Percentiles rank a stretch among this genome's conserved stretches.
These are phyloP conservation scores for Argyrosomus regius DNA, from an alignment of 2,797 vertebrate species.

Conservation along the genomic window DNA sequence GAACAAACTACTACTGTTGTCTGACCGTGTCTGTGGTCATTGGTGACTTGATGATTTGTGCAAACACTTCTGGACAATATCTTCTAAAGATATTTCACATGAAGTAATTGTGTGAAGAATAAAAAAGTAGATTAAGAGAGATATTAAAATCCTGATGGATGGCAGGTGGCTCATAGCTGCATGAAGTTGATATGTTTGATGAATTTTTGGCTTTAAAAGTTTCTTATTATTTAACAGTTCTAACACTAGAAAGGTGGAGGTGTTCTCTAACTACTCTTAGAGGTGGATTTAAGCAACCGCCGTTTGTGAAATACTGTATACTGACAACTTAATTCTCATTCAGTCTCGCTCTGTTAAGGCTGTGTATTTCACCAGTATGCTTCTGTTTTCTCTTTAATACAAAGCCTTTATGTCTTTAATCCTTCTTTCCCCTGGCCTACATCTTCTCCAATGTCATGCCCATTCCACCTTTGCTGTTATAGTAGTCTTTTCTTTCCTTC, in stretches of 20 bases:
- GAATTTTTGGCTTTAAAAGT: background rate
- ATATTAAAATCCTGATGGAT: background rate
- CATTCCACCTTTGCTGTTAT: constrained; percentile 8
- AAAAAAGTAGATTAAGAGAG: background rate
- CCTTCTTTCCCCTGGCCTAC: background rate
- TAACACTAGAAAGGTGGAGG: too few relatives aligned
- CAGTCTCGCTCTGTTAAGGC: too few relatives aligned
- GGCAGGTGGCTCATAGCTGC: background rate
- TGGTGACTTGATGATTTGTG: background rate
- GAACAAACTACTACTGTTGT: background rate
- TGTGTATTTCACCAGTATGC: background rate
- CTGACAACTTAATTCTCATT: too few relatives aligned
- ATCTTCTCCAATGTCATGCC: background rate
- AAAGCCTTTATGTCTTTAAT: constrained; percentile 16
- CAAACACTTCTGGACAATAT: background rate
- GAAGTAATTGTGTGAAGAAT: background rate
- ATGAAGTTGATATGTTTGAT: background rate
- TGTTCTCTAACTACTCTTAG: too few relatives aligned
- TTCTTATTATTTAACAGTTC: too few relatives aligned
- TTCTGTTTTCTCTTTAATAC: background rate
- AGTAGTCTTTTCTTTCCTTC: background rate
- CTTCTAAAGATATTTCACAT: background rate
- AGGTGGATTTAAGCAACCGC: too few relatives aligned
- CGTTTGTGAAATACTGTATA: too few relatives aligned
- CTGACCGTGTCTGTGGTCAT: background rate